These are phyloP conservation scores for Syngnathus typhle DNA, from an alignment of 2,113 vertebrate genomes.

Conservation along the genomic window DNA sequence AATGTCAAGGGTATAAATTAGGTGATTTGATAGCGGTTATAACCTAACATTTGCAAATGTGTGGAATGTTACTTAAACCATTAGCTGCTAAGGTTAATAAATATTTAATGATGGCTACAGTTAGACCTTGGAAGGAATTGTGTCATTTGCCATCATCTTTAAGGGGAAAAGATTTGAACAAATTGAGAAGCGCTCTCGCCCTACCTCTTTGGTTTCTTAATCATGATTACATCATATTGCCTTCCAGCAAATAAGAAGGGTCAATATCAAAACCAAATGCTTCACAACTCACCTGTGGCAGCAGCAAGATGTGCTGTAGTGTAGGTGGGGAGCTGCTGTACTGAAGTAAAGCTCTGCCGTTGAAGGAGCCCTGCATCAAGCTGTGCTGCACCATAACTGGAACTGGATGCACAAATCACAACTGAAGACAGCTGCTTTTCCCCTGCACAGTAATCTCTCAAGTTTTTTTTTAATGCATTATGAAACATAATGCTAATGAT, in stretches of 20 bases:
- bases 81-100: too few species aligned
- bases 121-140: too few species aligned
- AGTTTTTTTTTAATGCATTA: too few species aligned
- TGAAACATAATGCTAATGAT: neutral
- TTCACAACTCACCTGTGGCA: conserved; percentile 76
- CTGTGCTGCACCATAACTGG: conserved; percentile 89
- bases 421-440: neutral
- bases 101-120: too few species aligned
- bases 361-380: conserved; percentile 89
- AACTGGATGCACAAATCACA: conserved; percentile 58
- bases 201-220: neutral
- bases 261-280: neutral
- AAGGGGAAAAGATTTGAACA: too few species aligned
- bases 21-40: too few species aligned
- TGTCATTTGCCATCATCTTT: too few species aligned
- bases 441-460: neutral
- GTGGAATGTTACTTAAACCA: neutral
- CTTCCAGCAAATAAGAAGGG: neutral
- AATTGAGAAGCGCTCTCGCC: too few species aligned
- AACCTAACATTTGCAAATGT: neutral
- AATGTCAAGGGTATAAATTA: neutral
- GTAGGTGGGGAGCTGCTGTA: conserved; percentile 87
- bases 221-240: neutral
- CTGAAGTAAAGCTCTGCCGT: conserved; percentile 82
- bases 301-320: conserved; percentile 80